phyloP scores from a whole-genome alignment of 2,797 vertebrate species.

The Rhincodon typus region DNA sequence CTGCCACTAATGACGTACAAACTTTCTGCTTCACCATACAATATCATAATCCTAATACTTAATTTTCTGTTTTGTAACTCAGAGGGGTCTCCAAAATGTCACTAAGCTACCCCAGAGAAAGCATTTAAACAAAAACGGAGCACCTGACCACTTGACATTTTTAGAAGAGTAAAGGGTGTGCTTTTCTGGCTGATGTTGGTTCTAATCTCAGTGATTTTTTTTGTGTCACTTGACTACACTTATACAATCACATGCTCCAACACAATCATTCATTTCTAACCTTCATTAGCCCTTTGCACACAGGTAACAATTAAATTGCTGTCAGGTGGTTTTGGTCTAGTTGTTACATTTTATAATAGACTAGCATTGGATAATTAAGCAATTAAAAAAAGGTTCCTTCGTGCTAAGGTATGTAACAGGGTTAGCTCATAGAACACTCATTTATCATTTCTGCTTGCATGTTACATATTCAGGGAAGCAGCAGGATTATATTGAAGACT shows the following conservation, averaged over 20 bases:
- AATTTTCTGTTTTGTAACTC: not conserved
- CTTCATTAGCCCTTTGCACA: not conserved
- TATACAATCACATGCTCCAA: not conserved
- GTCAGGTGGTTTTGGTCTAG: not conserved
- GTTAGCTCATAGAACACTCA: not conserved
- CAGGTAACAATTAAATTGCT: not conserved
- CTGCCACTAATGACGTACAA: not conserved
- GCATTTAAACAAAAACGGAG: not conserved
- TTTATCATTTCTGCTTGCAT: not conserved
- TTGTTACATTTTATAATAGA: not conserved
- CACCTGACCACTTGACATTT: not conserved
- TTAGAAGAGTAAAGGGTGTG: not conserved
- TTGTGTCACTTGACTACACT: not conserved
- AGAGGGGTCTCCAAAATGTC: not conserved
- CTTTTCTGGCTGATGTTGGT: not conserved
- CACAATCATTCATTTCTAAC: not conserved
- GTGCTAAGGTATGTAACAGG: no score
- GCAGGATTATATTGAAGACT: not conserved
- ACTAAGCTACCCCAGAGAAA: not conserved
- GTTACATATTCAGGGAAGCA: not conserved
- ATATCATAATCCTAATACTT: not conserved
- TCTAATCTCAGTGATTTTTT: not conserved
- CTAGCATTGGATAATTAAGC: not conserved
- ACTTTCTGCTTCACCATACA: not conserved
- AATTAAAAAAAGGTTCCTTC: not conserved